These are phyloP conservation scores for Psilanteris sp. DNA, from an alignment of 1,140 invertebrate species.

Conservation along the genomic window DNA sequence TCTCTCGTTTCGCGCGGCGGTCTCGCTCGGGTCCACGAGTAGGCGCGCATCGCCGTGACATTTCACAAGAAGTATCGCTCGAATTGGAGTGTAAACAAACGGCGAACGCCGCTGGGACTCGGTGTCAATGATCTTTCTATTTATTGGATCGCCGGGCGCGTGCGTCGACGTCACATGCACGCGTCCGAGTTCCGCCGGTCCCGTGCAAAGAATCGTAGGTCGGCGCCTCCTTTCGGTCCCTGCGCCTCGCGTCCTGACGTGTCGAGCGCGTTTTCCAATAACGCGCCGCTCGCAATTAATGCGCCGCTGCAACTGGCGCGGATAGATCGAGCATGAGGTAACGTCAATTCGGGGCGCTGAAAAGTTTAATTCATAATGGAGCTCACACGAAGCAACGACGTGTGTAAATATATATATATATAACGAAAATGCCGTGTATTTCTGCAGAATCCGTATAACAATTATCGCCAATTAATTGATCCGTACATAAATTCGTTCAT, in stretches of 20 bases:
- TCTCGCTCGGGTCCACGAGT: neutral
- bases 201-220: constrained; percentile 47
- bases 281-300: no score
- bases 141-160: constrained; percentile 70
- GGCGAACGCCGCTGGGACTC: constrained; percentile 20
- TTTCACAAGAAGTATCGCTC: constrained; percentile 66
- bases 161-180: constrained; percentile 53
- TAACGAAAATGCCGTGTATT: no score
- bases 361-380: no score
- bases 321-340: no score
- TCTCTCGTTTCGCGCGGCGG: no score
- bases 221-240: constrained; percentile 19
- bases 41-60: constrained; percentile 34
- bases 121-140: constrained; percentile 73
- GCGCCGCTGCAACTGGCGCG: no score
- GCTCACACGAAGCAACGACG: no score
- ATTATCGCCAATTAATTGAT: no score
- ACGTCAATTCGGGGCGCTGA: no score
- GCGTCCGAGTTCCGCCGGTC: constrained; percentile 28
- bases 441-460: no score
- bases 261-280: constrained; percentile 26
- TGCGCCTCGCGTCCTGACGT: neutral
- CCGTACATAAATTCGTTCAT: no score
- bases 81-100: constrained; percentile 73
- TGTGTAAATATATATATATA: no score